Percentiles rank a stretch among this genome's conserved stretches.
phyloP scores from a whole-genome alignment of 1,140 invertebrate genomes.

The Gonatopus flavifemur region DNA sequence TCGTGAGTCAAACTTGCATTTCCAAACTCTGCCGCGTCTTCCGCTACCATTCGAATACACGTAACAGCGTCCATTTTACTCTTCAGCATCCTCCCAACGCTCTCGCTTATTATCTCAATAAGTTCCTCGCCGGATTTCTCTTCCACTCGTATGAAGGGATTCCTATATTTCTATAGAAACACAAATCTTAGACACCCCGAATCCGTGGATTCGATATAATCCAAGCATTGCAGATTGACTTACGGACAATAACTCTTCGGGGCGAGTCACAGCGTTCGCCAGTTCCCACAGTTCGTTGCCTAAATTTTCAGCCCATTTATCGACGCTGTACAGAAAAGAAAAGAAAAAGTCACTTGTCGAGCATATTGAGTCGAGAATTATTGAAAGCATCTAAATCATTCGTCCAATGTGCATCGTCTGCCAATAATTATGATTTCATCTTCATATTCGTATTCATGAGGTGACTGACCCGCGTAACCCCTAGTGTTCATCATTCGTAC shows the following conservation, averaged over 20 bases:
- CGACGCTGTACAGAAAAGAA: constrained; percentile 53
- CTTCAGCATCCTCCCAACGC: constrained; percentile 75
- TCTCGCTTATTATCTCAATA: constrained; percentile 71
- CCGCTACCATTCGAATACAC: constrained; percentile 72
- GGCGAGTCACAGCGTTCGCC: constrained; percentile 62
- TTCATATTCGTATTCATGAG: too few relatives aligned
- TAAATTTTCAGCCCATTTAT: constrained; percentile 63
- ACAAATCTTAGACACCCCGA: background rate
- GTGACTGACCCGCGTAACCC: too few relatives aligned
- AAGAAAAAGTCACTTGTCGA: too few relatives aligned
- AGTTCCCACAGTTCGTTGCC: constrained; percentile 66
- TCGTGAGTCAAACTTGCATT: constrained; percentile 39
- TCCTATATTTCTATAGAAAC: constrained; percentile 68
- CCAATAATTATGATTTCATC: too few relatives aligned
- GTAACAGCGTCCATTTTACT: constrained; percentile 83
- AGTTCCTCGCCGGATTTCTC: constrained; percentile 74
- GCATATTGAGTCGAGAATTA: too few relatives aligned
- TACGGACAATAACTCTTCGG: constrained; percentile 63
- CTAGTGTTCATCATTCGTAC: too few relatives aligned
- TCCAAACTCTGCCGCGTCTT: constrained; percentile 65
- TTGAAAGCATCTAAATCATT: too few relatives aligned
- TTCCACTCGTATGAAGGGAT: constrained; percentile 72
- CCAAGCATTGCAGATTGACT: constrained; percentile 24
- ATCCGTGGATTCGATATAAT: background rate
- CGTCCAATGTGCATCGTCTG: too few relatives aligned